Percentiles rank a stretch among this genome's conserved stretches.
phyloP scores from a whole-genome alignment of 2,888 invertebrate genomes.

The Tipula unca region DNA sequence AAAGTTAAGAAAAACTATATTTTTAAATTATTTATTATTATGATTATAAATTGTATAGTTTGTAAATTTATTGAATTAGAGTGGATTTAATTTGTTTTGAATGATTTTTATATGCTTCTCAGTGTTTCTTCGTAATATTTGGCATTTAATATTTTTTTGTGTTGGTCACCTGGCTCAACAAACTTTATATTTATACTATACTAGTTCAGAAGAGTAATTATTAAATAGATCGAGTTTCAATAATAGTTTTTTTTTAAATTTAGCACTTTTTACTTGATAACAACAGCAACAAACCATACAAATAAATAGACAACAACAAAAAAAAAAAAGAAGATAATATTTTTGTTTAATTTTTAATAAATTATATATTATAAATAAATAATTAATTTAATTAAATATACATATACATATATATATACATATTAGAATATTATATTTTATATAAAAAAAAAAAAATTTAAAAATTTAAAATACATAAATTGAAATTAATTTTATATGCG shows the following conservation, averaged over 20 bases:
- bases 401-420: too few relatives aligned
- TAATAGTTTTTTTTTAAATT: too few relatives aligned
- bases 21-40: neutral
- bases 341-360: constrained; percentile 3
- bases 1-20: neutral
- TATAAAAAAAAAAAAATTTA: neutral
- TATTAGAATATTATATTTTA: neutral
- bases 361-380: neutral
- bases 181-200: neutral
- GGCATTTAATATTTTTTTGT: neutral
- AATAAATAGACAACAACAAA: neutral
- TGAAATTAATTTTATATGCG: neutral
- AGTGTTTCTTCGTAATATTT: neutral
- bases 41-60: neutral
- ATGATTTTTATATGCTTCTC: neutral
- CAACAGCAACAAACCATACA: neutral
- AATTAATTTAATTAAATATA: neutral
- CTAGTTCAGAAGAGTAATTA: neutral
- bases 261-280: neutral
- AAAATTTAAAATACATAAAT: neutral
- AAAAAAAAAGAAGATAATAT: neutral
- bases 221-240: neutral
- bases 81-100: neutral
- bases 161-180: too few relatives aligned
- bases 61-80: neutral